phyloP scores from a whole-genome alignment of 2,888 invertebrate genomes.

The Craniophora ligustri region DNA sequence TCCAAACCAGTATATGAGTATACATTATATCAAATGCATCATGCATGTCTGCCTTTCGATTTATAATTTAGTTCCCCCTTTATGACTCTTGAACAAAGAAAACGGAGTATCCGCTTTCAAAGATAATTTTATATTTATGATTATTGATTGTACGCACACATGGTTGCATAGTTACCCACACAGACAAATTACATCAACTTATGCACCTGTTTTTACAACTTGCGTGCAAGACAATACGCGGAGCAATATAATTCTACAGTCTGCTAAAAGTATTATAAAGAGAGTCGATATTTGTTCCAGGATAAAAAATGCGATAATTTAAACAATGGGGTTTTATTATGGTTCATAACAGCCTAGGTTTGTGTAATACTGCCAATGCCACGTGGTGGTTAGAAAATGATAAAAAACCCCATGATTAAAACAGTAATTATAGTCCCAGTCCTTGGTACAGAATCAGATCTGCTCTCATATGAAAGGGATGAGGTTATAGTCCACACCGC shows the following conservation, averaged over 20 bases:
- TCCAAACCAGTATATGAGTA: background rate
- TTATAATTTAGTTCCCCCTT: background rate
- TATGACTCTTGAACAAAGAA: background rate
- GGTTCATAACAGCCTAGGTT: no score
- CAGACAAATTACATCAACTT: conserved; percentile 16
- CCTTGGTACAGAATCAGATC: no score
- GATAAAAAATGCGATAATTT: conserved; percentile 26
- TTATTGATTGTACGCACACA: conserved; percentile 3
- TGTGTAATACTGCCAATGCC: no score
- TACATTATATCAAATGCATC: background rate
- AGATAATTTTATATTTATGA: conserved; percentile 13
- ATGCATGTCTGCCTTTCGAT: background rate
- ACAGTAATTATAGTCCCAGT: no score
- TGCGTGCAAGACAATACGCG: conserved; percentile 35
- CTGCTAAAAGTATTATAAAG: conserved; percentile 36
- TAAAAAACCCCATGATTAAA: no score
- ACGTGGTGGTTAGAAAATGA: no score
- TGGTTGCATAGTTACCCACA: background rate
- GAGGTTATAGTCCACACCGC: no score
- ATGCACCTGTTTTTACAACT: conserved; percentile 46
- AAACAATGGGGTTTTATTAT: background rate
- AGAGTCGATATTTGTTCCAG: conserved; percentile 27
- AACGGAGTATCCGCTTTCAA: background rate
- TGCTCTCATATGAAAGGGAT: no score
- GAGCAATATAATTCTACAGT: conserved; percentile 34